phyloP scores from a whole-genome alignment of 2,797 vertebrate species.

The Sternotherus odoratus region DNA sequence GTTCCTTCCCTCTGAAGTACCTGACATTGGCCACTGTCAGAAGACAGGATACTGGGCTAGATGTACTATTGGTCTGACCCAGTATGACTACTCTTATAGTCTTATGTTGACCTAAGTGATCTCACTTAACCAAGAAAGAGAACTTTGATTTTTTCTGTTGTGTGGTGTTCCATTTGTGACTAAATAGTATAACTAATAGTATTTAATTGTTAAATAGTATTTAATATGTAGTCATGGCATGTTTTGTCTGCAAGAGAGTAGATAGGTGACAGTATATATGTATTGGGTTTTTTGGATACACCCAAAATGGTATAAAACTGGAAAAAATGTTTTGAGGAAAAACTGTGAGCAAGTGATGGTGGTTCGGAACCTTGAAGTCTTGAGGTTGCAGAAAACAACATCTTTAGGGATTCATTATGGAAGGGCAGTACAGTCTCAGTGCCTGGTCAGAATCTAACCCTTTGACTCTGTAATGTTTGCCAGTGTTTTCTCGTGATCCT shows the following conservation, averaged over 20 bases:
- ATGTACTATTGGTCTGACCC: no score
- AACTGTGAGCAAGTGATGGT: background rate
- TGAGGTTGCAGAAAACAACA: background rate
- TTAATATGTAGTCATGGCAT: background rate
- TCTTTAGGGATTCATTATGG: background rate
- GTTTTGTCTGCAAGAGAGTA: background rate
- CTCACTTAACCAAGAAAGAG: background rate
- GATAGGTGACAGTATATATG: fast-evolving
- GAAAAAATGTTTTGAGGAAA: background rate
- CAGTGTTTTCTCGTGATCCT: background rate
- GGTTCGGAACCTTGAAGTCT: background rate
- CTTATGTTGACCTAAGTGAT: background rate
- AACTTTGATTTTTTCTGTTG: background rate
- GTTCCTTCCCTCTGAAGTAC: no score
- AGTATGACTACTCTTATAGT: no score
- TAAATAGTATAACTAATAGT: background rate
- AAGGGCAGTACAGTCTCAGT: background rate
- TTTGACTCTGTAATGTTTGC: background rate
- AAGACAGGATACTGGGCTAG: no score
- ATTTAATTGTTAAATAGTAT: background rate
- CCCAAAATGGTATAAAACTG: background rate
- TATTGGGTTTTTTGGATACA: background rate
- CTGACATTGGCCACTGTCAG: no score
- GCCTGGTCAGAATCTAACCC: background rate
- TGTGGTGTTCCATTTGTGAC: background rate